phyloP scores from a whole-genome alignment of 53 echinoderm and acorn worm genomes.

The Echinometra lucunter region DNA sequence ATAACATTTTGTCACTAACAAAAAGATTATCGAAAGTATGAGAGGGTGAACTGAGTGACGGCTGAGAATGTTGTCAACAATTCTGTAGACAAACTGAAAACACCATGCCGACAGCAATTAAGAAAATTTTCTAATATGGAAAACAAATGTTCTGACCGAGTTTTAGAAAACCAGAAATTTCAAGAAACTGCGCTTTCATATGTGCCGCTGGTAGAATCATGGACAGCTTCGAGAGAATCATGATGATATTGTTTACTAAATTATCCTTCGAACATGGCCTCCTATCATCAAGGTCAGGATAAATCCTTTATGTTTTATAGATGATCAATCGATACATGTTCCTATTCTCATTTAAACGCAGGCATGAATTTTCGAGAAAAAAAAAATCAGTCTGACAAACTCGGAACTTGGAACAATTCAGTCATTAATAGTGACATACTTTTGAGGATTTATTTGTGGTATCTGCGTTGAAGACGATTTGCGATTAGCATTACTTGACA shows the following conservation, averaged over 20 bases:
- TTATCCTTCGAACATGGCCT: no score
- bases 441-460: neutral
- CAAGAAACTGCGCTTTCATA: neutral
- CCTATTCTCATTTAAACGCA: no score
- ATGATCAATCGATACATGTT: no score
- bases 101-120: conserved; percentile 36
- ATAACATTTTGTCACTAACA: neutral
- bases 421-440: no score
- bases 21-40: conserved; percentile 34
- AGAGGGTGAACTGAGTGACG: conserved; percentile 30
- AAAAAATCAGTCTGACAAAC: no score
- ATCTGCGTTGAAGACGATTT: neutral
- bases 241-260: no score
- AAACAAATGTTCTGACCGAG: neutral
- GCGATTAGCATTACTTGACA: neutral
- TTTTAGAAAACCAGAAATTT: neutral
- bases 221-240: no score
- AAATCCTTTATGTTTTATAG: no score
- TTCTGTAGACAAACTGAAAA: conserved; percentile 21
- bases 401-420: no score
- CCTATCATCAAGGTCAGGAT: no score
- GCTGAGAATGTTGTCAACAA: conserved; percentile 48
- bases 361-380: no score
- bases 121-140: neutral
- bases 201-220: no score